phyloP scores from a whole-genome alignment of 2,888 invertebrate genomes.

The Dromius quadrimaculatus region DNA sequence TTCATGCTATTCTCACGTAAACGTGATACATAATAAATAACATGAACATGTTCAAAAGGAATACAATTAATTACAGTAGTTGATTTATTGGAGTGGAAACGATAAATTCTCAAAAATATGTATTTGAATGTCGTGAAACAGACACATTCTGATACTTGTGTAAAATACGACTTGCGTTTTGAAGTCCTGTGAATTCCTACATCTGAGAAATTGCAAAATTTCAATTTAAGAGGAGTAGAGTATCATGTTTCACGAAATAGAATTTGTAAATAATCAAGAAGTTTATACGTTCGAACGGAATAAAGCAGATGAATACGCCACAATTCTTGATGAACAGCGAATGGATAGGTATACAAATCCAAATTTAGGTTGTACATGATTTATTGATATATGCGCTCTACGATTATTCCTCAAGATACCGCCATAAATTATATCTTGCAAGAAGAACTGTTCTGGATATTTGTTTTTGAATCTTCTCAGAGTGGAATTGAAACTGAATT shows the following conservation, averaged over 20 bases:
- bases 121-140: conserved; percentile 30
- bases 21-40: conserved; percentile 10
- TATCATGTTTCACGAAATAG: background rate
- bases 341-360: conserved; percentile 34
- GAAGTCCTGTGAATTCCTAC: conserved; percentile 16
- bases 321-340: conserved; percentile 30
- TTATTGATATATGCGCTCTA: conserved; percentile 22
- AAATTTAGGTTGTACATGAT: conserved; percentile 14
- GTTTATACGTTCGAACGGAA: background rate
- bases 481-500: no score
- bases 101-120: conserved; percentile 24
- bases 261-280: conserved; percentile 13
- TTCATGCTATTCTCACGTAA: no score
- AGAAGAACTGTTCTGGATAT: no score
- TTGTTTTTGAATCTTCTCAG: no score
- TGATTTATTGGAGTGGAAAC: conserved; percentile 6
- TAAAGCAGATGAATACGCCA: conserved; percentile 22
- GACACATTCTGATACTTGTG: conserved; percentile 22
- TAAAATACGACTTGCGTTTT: conserved; percentile 13
- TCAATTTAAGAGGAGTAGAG: background rate
- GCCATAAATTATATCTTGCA: conserved; percentile 9
- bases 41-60: conserved; percentile 11
- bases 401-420: conserved; percentile 29
- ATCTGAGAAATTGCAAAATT: conserved; percentile 14
- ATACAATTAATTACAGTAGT: conserved; percentile 30